Evolutionary conservation across 2,113 vertebrate genomes (phyloP).

Genomic region (Eidolon helvum): DNA sequence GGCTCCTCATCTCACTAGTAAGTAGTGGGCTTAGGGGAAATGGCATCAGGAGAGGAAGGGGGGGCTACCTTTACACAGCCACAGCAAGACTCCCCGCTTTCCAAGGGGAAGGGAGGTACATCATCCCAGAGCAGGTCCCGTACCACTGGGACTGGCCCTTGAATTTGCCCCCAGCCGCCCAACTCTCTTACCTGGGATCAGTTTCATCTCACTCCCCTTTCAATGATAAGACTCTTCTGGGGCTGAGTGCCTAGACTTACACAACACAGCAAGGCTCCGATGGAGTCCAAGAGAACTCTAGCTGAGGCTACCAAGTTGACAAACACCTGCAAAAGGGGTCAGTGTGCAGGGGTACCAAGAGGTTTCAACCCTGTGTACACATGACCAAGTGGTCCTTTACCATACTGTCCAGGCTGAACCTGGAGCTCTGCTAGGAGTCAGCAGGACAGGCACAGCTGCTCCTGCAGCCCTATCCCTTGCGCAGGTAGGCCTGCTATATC

Average conservation of each 20-base stretch:
- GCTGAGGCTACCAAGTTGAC: background rate
- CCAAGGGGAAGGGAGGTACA: background rate
- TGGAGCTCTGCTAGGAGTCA: background rate
- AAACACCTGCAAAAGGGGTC: background rate
- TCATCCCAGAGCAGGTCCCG: background rate
- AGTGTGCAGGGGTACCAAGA: background rate
- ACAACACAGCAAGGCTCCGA: background rate
- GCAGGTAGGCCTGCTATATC: background rate
- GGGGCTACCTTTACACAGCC: background rate
- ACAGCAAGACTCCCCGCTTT: background rate
- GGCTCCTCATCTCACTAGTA: background rate
- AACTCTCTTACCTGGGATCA: background rate
- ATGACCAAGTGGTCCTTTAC: background rate
- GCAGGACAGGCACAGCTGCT: background rate
- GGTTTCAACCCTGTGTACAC: background rate
- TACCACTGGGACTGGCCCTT: background rate
- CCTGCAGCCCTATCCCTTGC: background rate
- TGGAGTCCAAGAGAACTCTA: background rate
- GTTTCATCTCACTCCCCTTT: background rate
- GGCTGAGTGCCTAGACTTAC: background rate
- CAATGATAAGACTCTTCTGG: background rate
- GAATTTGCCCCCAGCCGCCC: background rate
- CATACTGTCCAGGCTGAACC: background rate
- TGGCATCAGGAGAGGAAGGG: background rate
- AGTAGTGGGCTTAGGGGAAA: background rate